Evolutionary conservation across 2,888 invertebrate species (phyloP).

Genomic region (Pseudococcus jackbeardsleyi): DNA sequence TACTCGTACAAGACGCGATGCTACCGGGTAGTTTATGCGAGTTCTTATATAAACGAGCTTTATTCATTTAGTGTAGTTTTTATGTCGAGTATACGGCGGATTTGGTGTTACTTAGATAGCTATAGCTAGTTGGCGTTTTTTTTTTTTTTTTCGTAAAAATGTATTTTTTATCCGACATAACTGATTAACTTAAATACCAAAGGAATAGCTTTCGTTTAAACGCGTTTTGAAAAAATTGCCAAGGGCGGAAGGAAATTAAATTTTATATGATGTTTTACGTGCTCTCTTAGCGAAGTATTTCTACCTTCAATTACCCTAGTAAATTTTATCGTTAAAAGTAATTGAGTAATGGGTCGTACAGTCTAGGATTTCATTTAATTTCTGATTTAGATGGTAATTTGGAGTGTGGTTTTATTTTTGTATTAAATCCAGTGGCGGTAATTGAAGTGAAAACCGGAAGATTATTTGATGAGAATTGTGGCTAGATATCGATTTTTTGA

Average conservation of each 20-base stretch:
- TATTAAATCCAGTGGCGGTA: not conserved
- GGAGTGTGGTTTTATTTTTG: not conserved
- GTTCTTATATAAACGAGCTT: conserved; percentile 22
- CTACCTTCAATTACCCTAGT: not conserved
- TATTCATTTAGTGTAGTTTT: not conserved
- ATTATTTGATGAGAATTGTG: no score
- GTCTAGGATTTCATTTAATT: not conserved
- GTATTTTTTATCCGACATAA: not conserved
- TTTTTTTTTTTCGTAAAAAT: not conserved
- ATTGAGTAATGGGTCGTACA: not conserved
- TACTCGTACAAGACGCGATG: not conserved
- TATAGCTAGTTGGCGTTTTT: not conserved
- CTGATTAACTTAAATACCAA: not conserved
- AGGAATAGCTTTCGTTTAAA: conserved; percentile 17
- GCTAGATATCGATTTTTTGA: no score
- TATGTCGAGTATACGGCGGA: not conserved
- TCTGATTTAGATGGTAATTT: not conserved
- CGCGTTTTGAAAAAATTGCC: not conserved
- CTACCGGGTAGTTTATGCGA: not conserved
- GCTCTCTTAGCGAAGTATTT: not conserved
- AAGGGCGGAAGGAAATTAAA: not conserved
- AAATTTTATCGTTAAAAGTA: conserved; percentile 12
- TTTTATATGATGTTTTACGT: not conserved
- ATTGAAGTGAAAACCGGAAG: no score
- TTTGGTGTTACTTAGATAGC: not conserved